A percentile compares a stretch with the other conserved stretches of the same genome.
Conservation (phyloP, 2,888 invertebrate genomes). For the Epiblema foenella region DNA sequence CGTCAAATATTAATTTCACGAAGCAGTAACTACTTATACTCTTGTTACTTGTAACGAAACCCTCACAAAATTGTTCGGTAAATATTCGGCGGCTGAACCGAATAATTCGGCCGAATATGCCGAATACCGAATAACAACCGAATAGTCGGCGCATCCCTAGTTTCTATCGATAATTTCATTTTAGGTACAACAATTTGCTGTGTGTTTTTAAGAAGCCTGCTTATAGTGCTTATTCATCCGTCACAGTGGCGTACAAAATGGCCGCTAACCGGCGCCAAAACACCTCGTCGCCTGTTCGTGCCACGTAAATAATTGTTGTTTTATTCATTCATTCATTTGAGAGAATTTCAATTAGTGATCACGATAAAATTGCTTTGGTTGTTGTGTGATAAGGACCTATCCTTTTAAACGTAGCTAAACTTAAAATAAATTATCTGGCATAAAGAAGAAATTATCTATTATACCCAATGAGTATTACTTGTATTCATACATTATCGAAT, state of each 20-base stretch:
- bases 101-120: too few species aligned
- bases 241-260: not conserved
- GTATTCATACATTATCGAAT: too few species aligned
- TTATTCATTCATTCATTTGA: slow-evolving; percentile 14
- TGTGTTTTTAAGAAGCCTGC: not conserved
- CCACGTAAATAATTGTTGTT: slow-evolving; percentile 6
- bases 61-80: too few species aligned
- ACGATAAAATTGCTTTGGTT: not conserved
- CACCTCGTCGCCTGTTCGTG: not conserved
- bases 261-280: not conserved
- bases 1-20: too few species aligned
- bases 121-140: too few species aligned
- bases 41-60: too few species aligned
- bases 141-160: too few species aligned
- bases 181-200: not conserved
- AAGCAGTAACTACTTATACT: too few species aligned
- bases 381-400: not conserved
- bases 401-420: not conserved
- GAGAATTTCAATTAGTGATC: not conserved
- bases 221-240: not conserved
- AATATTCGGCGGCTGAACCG: too few species aligned
- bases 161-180: not conserved
- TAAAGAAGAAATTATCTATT: not conserved
- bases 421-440: not conserved
- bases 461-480: too few species aligned